Percentiles rank a stretch among this genome's conserved stretches.
Evolutionary conservation across 2,888 invertebrate genomes (phyloP).

Genomic region (Sinotaia quadrata): DNA sequence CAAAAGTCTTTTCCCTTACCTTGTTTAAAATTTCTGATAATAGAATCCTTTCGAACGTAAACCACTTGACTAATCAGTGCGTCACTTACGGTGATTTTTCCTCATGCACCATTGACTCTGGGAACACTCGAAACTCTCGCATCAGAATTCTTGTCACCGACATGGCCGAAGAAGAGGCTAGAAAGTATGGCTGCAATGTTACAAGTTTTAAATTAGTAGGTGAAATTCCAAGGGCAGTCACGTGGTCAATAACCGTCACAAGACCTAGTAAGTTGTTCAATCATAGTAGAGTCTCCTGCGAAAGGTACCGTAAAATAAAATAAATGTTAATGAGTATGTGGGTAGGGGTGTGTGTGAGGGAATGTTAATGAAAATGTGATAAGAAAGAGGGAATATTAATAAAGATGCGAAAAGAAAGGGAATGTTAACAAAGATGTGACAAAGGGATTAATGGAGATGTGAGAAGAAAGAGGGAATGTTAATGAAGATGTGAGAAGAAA

Average conservation of each 20-base stretch:
- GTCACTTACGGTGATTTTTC: constrained; percentile 12
- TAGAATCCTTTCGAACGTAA: constrained; percentile 8
- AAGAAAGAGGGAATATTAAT: too few species aligned
- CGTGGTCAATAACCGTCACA: background rate
- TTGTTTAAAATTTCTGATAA: constrained; percentile 4
- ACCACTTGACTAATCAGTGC: constrained; percentile 8
- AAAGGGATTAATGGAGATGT: too few species aligned
- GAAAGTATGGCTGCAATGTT: constrained; percentile 1
- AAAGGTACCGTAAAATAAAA: too few species aligned
- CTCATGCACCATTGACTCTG: background rate
- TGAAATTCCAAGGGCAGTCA: background rate
- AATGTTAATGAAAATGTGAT: too few species aligned
- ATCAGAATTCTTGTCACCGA: constrained; percentile 10
- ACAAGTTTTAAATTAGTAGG: background rate
- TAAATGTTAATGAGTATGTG: too few species aligned
- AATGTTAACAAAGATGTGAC: too few species aligned
- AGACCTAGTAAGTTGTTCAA: constrained; percentile 3
- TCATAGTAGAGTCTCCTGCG: too few species aligned
- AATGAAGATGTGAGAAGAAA: too few species aligned
- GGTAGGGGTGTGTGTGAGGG: too few species aligned
- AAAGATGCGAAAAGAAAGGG: too few species aligned
- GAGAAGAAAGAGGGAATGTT: too few species aligned
- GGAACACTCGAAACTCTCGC: background rate
- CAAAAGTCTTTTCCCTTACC: constrained; percentile 2
- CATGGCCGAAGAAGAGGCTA: constrained; percentile 1